Evolutionary conservation across 2,797 vertebrate genomes (phyloP).

Genomic region (Oreonectes daqikongensis): DNA sequence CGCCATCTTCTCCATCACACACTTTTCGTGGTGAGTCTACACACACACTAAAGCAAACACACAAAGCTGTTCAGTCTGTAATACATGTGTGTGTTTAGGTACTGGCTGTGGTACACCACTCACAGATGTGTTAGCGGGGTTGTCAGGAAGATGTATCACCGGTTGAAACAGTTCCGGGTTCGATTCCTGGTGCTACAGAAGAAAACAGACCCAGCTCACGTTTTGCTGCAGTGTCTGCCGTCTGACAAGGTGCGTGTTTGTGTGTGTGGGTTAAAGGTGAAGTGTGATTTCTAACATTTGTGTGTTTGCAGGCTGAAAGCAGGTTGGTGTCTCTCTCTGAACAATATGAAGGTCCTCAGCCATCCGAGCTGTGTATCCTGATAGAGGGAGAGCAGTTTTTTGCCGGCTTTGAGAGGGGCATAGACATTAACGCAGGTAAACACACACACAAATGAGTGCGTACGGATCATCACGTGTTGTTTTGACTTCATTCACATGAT

Average conservation of each 20-base stretch:
- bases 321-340: conserved; percentile 69
- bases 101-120: conserved; percentile 98
- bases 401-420: conserved; percentile 92
- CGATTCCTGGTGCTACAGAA: conserved; percentile 92
- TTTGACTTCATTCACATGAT: neutral
- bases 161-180: conserved; percentile 89
- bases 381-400: conserved; percentile 98
- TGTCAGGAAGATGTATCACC: conserved; percentile 87
- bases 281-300: neutral
- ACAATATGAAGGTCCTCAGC: conserved; percentile 90
- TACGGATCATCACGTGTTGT: too few relatives aligned
- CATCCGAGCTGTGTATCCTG: conserved; percentile 91
- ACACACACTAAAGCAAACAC: neutral
- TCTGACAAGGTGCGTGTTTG: conserved; percentile 80
- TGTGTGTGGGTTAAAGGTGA: neutral
- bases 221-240: conserved; percentile 93
- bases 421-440: conserved; percentile 86
- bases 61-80: neutral
- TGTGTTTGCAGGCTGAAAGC: conserved; percentile 68
- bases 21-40: conserved; percentile 90
- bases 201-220: conserved; percentile 88
- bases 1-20: conserved; percentile 88
- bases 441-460: too few relatives aligned
- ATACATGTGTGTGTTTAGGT: conserved; percentile 76
- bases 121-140: conserved; percentile 84